Percentiles rank a stretch among this genome's conserved stretches.
phyloP scores from a whole-genome alignment of 1,140 invertebrate genomes.

The Zaprionus davidi region DNA sequence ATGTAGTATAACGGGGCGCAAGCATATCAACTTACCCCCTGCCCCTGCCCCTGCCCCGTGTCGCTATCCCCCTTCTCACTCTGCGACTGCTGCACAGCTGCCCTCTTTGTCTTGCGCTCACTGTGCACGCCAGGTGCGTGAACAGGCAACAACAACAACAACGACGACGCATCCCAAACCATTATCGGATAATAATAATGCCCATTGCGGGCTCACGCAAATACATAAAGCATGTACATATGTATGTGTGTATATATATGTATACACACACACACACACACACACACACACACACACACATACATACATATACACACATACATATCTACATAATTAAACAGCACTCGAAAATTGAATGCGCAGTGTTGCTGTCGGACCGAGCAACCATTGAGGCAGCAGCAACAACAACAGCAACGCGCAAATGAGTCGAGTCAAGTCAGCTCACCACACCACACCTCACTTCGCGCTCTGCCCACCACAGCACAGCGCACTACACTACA shows the following conservation, averaged over 20 bases:
- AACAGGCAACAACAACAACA: constrained; percentile 18
- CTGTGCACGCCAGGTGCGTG: constrained; percentile 33
- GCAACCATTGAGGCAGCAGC: constrained; percentile 8
- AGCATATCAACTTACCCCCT: background rate
- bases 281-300: background rate
- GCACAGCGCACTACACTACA: background rate
- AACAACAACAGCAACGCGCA: constrained; percentile 16
- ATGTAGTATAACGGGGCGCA: background rate
- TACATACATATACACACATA: constrained; percentile 20
- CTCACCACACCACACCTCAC: background rate
- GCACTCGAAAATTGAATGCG: constrained; percentile 44
- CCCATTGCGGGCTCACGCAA: constrained; percentile 19
- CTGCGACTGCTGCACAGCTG: background rate
- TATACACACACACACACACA: background rate
- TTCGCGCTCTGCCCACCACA: background rate
- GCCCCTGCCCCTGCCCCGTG: background rate
- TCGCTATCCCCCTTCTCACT: too few relatives aligned
- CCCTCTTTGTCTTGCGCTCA: constrained; percentile 2
- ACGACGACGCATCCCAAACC: constrained; percentile 32
- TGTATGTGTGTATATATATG: background rate
- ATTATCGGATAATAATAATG: constrained; percentile 45
- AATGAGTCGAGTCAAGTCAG: constrained; percentile 3
- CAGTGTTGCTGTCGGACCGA: background rate
- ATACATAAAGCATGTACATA: constrained; percentile 1
- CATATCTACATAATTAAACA: constrained; percentile 44